Evolutionary conservation across 2,797 vertebrate species (phyloP), one percentile per base, ranked within the genome.

Genomic region (Danio albolineatus): DNA sequence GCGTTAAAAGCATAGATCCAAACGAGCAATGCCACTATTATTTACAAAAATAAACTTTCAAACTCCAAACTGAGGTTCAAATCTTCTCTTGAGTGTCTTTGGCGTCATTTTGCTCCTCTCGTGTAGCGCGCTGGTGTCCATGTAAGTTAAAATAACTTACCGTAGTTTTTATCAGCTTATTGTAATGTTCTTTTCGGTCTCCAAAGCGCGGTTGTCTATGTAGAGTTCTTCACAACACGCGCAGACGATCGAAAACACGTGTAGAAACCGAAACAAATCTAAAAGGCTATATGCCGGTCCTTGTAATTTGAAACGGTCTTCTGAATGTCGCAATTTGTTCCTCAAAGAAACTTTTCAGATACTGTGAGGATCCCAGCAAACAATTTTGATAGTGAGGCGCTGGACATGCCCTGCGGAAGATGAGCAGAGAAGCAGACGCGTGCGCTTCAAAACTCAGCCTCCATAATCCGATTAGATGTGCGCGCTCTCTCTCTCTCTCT

Each of bases 381-480:
- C 17, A 56, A 17, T 39, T 14, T 44, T 36, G 46, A 64, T 73
- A 51, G 48, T 60, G 73, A 79, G 69, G 77, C 28, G 48, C 41
- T 65, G 73, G 59, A 74, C 72, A 28, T 73, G 75, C 78, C 57
- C 51, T 53, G 87, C 81, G 78, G 83, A 77, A 79, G 76, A 80
- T 75, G 83, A 88, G 80, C 83, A 62, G 86, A 85, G 86, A 89
- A 70, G 89, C 74, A 86, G 81, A 78, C 90, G 67, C 59, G 17
- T 21, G 39, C 36, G 67, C 49, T 78, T 80, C 75, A 90, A 67
- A 92, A 90, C 79, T 91, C 83, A 65, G 83, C 87, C 84, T 87
- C 48, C 80, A 44, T 96, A 96, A 96, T 94, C 95, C 92, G 94
- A 95, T 96, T 95, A 95, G 61, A 88, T 85, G 77, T 62, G 6